Base-by-base conservation (phyloP, 1,140 invertebrate genomes). In the Drosophila hydei region DNA sequence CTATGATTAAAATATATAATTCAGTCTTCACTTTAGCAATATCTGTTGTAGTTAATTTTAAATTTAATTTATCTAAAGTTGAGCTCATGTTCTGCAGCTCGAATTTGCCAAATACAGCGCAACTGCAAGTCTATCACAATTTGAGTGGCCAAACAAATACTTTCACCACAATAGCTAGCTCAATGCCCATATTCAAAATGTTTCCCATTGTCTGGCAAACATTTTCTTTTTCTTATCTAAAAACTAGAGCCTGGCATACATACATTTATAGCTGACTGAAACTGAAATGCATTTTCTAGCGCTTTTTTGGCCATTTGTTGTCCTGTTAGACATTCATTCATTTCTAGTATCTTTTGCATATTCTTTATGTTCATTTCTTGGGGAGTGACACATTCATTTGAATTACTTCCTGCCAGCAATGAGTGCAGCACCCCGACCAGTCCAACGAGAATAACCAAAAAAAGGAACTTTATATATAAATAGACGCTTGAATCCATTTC, bases 371-470 rank as follows among this genome's bases (percentile, higher is more conserved):
- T 42, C 16, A 64, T 67, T 69, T 63, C 52, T 43, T 48, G 18
- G 59, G 75, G 47, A 79, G 64, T 79, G 70, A 65, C 68, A 72
- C 79, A 81, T 81, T 80, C 64, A 75, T 67, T 67, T 88, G 65
- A 60, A 79, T 68, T 71, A 73, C 83, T 87, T 88, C 72, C 83
- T 81, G 77, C 33, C 43, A 58, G 56, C 38, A 71, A 64, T 68
- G 63, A 67, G 62, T 59, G 27, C 55, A 33, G 38, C 56, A n/a
- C 45, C 42, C 36, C 23, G 2, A 7, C 18, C 19, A 14, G 12
- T 33, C 50, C 40, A 68, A 27, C 45, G 36, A 68, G 33, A 59
- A 25, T 30, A 30, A 8, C 4, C 27, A 14, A 40, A 40, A 40
- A 40, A 4, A 40, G 11, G 1, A 0, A 14, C 42, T 11, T 51